Base-by-base conservation (phyloP, 2,888 invertebrate species). In the Gymnosoma rotundatum region DNA sequence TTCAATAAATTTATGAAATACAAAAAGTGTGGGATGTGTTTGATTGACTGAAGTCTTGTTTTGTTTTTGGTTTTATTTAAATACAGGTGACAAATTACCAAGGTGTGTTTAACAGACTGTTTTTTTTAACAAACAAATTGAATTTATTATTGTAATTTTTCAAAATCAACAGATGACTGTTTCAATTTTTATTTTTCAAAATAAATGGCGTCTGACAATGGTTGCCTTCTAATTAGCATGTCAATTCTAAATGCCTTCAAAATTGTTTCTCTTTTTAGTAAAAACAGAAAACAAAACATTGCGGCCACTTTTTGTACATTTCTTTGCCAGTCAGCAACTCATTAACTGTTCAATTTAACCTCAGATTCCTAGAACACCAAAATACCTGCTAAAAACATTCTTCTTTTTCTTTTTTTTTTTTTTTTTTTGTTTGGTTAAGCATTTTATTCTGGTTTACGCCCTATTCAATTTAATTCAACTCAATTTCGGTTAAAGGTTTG, bases 191-290 rank as follows among this genome's bases (percentile, higher is more conserved):
- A 12, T 42, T 42, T 42, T 42, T 1, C 10, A 38, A 67, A 58
- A 64, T 18, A 48, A 70, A 74, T 74, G 81, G 74, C 81, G 81
- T 67, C 80, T 67, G 66, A 25, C 18, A 42, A 8, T 21, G 48
- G 48, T 66, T 78, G 78, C 54, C 81, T 78, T 81, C 84, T 84
- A 84, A 84, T 84, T 84, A 84, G 84, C 84, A 81, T 84, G 84
- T 84, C 84, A 84, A 70, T 69, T 63, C 63, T 52, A 45, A 54
- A 42, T 50, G 45, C 12, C 14, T 54, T 48, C 18, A 25, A 3
- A 18, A 7, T 36, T 32, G 48, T 21, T 18, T 7, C 50, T 58
- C 12, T 25, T 12, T 61, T 72, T 21, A 14, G 3, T 20, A 32
- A 52, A 58, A n/a, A 32, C 18, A 36, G 45, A 64, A 45, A 66